These are phyloP conservation scores for Tetraneura akinire DNA, from an alignment of 1,140 invertebrate species.

Conservation along the genomic window DNA sequence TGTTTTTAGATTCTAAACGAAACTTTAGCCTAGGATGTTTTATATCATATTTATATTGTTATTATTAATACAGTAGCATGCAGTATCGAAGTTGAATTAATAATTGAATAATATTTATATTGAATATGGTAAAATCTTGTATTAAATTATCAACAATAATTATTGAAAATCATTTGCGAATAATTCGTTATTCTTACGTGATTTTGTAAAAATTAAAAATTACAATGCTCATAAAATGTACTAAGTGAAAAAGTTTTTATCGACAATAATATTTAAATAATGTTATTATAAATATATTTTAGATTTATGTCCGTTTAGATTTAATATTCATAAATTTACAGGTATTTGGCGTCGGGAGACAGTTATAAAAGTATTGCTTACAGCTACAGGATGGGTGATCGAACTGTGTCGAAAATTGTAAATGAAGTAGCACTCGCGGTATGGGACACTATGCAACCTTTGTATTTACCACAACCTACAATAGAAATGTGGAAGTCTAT, in stretches of 20 bases:
- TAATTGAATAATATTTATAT: not conserved
- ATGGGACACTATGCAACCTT: not conserved
- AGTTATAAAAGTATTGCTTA: slow-evolving; percentile 21
- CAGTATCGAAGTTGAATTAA: not conserved
- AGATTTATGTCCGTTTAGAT: not conserved
- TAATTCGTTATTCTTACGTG: too few relatives aligned
- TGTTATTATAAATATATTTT: not conserved
- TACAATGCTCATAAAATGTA: not conserved
- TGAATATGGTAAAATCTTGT: too few relatives aligned
- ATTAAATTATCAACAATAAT: too few relatives aligned
- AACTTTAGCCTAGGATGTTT: slow-evolving; percentile 2
- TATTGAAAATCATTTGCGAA: too few relatives aligned
- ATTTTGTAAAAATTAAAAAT: too few relatives aligned
- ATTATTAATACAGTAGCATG: not conserved
- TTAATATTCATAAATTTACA: slow-evolving; percentile 19
- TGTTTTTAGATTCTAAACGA: slow-evolving; percentile 8
- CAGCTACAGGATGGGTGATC: slow-evolving; percentile 15
- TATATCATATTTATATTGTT: not conserved
- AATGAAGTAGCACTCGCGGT: not conserved
- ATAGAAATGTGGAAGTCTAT: slow-evolving; percentile 11
- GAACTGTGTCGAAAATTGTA: not conserved
- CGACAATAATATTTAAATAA: not conserved
- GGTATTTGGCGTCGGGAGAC: slow-evolving; percentile 3
- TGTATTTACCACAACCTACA: slow-evolving; percentile 17
- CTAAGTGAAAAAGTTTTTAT: too few relatives aligned